Conservation (phyloP, 2,113 vertebrate genomes). For the Mormyrus lacerda region DNA sequence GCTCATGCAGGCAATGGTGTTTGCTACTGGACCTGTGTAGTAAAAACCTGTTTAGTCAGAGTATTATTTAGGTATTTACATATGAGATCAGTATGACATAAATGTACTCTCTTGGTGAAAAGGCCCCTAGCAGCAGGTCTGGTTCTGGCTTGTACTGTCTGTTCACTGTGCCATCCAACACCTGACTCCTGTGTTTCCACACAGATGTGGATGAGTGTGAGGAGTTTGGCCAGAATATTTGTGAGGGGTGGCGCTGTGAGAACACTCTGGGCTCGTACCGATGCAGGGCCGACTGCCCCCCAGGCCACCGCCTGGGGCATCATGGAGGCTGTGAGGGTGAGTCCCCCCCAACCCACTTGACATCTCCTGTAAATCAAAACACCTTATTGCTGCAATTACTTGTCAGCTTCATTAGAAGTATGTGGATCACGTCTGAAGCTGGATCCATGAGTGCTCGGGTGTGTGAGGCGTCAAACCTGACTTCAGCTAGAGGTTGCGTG, state of each 20-base stretch:
- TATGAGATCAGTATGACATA: background rate
- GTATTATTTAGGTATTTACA: background rate
- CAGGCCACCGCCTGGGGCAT: slow-evolving; percentile 26
- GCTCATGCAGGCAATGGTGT: background rate
- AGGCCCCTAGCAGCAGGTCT: background rate
- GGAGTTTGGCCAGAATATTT: slow-evolving; percentile 30
- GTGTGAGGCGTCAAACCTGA: background rate
- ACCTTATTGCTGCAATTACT: background rate
- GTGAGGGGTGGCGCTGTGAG: slow-evolving; percentile 40
- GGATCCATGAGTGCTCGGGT: background rate
- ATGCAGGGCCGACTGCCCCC: slow-evolving; percentile 35
- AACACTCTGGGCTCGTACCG: slow-evolving; percentile 37
- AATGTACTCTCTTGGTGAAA: background rate
- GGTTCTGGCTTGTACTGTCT: background rate
- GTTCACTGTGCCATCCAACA: background rate
- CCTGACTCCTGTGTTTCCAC: slow-evolving; percentile 16
- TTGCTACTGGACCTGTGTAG: background rate
- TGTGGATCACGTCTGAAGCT: background rate
- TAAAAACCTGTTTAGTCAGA: background rate
- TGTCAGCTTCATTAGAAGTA: background rate
- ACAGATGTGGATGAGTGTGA: slow-evolving; percentile 47
- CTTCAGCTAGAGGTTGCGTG: background rate
- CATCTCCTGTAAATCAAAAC: background rate
- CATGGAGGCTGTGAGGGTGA: slow-evolving; percentile 37
- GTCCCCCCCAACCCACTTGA: slow-evolving; percentile 5